These are phyloP conservation scores for Turritopsis rubra DNA, from an alignment of 30 jellyfish, hydroid and myxozoan genomes.

Conservation along the genomic window DNA sequence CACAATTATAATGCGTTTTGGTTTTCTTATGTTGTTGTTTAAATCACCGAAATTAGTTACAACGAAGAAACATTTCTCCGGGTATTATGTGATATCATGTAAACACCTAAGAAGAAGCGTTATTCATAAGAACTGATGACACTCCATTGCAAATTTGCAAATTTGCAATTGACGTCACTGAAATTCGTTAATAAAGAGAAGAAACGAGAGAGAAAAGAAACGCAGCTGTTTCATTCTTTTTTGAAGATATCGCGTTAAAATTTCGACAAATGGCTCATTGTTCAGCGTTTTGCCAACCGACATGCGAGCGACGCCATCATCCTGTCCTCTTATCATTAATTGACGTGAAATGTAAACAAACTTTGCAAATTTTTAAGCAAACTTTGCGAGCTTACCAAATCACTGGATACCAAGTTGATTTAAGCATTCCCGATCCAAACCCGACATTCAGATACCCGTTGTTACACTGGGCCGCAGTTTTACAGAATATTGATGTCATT, in stretches of 20 bases:
- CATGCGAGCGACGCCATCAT: slow-evolving; percentile 46
- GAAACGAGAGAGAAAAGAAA: background rate
- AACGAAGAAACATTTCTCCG: no score
- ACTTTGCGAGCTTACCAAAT: slow-evolving; percentile 6
- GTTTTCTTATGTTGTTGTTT: no score
- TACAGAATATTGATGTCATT: slow-evolving; percentile 53
- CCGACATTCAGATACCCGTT: slow-evolving; percentile 59
- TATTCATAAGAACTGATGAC: background rate
- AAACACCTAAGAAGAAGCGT: no score
- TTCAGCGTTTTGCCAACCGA: slow-evolving; percentile 61
- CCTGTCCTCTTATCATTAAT: slow-evolving; percentile 26
- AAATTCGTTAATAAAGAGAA: background rate
- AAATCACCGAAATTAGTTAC: no score
- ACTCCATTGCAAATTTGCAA: background rate
- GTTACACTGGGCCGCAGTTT: slow-evolving; percentile 78
- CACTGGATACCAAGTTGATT: slow-evolving; percentile 31
- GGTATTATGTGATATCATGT: no score
- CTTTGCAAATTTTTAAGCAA: slow-evolving; percentile 38
- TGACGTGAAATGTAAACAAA: slow-evolving; percentile 24
- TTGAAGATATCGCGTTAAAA: background rate
- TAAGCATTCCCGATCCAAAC: slow-evolving; percentile 46
- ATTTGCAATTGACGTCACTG: background rate
- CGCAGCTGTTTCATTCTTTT: background rate
- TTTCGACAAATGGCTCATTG: slow-evolving; percentile 13
- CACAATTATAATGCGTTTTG: no score